Conservation (phyloP, 2,113 vertebrate genomes). For the Dicentrarchus labrax region DNA sequence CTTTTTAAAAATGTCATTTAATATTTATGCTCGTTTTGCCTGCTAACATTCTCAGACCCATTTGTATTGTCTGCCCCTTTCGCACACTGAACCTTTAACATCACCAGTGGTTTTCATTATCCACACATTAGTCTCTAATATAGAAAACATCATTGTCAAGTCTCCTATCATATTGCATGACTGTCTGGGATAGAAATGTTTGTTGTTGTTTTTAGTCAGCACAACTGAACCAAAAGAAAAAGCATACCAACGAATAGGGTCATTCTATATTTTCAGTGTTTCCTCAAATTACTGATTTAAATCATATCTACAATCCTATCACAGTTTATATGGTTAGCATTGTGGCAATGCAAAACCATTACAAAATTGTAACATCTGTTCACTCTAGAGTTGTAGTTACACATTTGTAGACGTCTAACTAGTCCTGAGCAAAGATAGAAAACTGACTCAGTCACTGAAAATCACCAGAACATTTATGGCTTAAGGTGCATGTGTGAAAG, state of each 20-base stretch:
- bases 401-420: not conserved
- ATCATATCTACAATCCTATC: not conserved
- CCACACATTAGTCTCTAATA: not conserved
- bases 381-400: not conserved
- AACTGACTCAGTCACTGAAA: not conserved
- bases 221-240: not conserved
- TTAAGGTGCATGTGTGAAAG: slow-evolving; percentile 67
- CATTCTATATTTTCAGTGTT: not conserved
- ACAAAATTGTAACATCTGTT: not conserved
- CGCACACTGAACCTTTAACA: slow-evolving; percentile 45
- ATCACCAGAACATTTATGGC: not conserved
- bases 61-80: slow-evolving; percentile 62
- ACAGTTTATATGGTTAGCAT: not conserved
- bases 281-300: not conserved
- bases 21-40: slow-evolving; percentile 58
- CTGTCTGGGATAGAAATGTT: not conserved
- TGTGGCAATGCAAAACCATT: not conserved
- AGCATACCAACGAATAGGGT: too few species aligned
- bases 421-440: not conserved
- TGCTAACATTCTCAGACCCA: slow-evolving; percentile 82
- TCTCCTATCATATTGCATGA: not conserved
- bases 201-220: not conserved
- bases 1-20: slow-evolving; percentile 50
- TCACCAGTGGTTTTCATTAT: not conserved
- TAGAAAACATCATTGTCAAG: not conserved